A percentile compares a stretch with the other conserved stretches of the same genome.
Conservation (phyloP, 2,888 invertebrate species). For the Lagria hirta region DNA sequence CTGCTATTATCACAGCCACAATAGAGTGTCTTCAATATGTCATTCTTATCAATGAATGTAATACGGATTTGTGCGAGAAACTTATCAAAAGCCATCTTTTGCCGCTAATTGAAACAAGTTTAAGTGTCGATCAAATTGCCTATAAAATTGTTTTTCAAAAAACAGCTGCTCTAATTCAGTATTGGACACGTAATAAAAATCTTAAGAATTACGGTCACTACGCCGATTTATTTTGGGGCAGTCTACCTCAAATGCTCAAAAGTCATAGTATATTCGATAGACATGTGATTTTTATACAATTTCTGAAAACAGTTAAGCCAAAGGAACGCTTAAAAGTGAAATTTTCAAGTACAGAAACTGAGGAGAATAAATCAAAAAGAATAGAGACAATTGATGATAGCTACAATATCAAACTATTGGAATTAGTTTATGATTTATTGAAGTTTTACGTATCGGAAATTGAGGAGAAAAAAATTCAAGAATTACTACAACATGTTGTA, state of each 20-base stretch:
- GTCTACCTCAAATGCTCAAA: conserved; percentile 9
- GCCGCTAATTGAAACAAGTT: conserved; percentile 55
- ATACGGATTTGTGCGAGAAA: conserved; percentile 51
- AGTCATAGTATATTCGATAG: conserved; percentile 36
- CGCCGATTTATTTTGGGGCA: conserved; percentile 13
- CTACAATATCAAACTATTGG: conserved; percentile 55
- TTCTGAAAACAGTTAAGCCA: conserved; percentile 54
- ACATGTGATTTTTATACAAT: conserved; percentile 56
- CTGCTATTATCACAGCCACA: conserved; percentile 67
- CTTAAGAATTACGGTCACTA: conserved; percentile 7
- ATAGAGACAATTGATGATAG: conserved; percentile 26
- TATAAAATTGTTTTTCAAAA: conserved; percentile 57
- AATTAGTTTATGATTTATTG: conserved; percentile 46
- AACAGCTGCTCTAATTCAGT: conserved; percentile 57
- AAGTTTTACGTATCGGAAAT: conserved; percentile 59
- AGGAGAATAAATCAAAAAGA: conserved; percentile 1
- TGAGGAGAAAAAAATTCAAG: conserved; percentile 51
- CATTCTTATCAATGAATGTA: conserved; percentile 57
- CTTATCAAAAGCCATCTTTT: conserved; percentile 54
- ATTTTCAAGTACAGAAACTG: conserved; percentile 47
- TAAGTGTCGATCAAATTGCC: conserved; percentile 50
- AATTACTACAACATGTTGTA: conserved; percentile 58
- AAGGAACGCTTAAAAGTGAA: conserved; percentile 59
- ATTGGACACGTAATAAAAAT: conserved; percentile 58
- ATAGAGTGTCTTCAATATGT: conserved; percentile 74